Conservation (phyloP, 2,797 vertebrate species). For the Xenentodon cancila region DNA sequence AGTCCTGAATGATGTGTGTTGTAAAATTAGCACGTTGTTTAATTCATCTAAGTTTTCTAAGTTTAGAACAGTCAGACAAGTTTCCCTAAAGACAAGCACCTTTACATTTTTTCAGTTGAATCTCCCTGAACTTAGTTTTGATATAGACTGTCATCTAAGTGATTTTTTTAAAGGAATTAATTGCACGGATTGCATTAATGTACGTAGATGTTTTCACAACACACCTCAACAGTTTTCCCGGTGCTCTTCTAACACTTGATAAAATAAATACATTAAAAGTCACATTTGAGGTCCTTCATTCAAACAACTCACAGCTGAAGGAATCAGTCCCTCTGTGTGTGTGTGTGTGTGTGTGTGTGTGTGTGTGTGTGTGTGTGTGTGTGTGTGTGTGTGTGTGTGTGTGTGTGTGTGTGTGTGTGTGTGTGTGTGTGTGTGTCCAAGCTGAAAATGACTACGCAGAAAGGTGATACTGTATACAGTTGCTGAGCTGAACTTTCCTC, state of each 20-base stretch:
- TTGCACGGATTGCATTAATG: slow-evolving; percentile 14
- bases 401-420: too few species aligned
- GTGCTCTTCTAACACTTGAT: slow-evolving; percentile 1
- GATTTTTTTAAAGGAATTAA: neutral
- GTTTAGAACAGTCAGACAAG: too few species aligned
- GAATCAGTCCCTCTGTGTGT: slow-evolving; percentile 10
- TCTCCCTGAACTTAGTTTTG: neutral
- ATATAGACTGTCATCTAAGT: slow-evolving; percentile 1
- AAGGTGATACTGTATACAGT: slow-evolving; percentile 69
- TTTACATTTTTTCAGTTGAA: too few species aligned
- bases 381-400: neutral
- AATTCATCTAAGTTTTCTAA: too few species aligned
- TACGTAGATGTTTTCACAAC: slow-evolving; percentile 18
- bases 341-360: too few species aligned
- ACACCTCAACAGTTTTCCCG: slow-evolving; percentile 20
- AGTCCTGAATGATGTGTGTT: too few species aligned
- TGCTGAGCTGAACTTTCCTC: slow-evolving; percentile 67
- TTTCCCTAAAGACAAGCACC: neutral
- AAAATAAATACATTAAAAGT: slow-evolving; percentile 6
- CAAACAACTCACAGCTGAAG: slow-evolving; percentile 15
- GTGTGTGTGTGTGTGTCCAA: neutral
- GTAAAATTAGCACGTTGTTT: too few species aligned
- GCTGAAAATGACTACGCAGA: slow-evolving; percentile 71
- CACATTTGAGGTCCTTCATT: too few species aligned
- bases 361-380: slow-evolving; percentile 1